Evolutionary conservation across 2,888 invertebrate genomes (phyloP), one percentile per base, ranked within the genome.

Genomic region (Petrolisthes cinctipes): DNA sequence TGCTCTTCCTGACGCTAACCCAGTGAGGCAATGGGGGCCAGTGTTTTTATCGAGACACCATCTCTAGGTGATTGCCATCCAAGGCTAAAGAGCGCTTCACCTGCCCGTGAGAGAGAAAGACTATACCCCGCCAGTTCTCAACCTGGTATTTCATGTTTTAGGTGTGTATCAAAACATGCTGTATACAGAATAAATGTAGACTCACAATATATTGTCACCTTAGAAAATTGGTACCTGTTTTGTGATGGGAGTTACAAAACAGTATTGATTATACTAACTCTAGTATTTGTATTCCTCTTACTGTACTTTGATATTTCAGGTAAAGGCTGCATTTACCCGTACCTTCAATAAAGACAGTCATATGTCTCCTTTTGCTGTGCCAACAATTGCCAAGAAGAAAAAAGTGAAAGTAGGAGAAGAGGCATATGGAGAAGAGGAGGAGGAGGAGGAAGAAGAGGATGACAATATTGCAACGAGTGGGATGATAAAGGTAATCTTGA

Each of bases 241-340:
- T 73, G 0, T 68, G 37, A 37, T 37, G 37, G 37, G 37, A 37
- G 37, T 37, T 37, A 37, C 37, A 37, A 37, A 37, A 37, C 2
- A 37, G 11, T 23, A n/a, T 71, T 71, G 11, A 66, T 79, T 20
- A 54, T 81, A 68, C 73, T 92, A 88, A n/a, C 54, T 54, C n/a
- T 57, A 9, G 66, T 85, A 53, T 9, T 87, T 71, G 37, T 83
- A 23, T 82, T 68, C 71, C 4, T 79, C 56, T 79, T 80, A 84
- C 81, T 76, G 82, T 71, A 61, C 86, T 53, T 54, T 82, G 82
- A 89, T 85, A 37, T 90, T 83, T 37, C 92, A 97, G 97, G 96
- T 97, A 0, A 99, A 99, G 94, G 95, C 98, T 0, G 97, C 98
- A 0, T 96, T 99, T 92, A 99, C 99, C 0, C 95, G 98, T 75